Evolutionary conservation across 2,113 vertebrate species (phyloP).

Genomic region (Progne subis): DNA sequence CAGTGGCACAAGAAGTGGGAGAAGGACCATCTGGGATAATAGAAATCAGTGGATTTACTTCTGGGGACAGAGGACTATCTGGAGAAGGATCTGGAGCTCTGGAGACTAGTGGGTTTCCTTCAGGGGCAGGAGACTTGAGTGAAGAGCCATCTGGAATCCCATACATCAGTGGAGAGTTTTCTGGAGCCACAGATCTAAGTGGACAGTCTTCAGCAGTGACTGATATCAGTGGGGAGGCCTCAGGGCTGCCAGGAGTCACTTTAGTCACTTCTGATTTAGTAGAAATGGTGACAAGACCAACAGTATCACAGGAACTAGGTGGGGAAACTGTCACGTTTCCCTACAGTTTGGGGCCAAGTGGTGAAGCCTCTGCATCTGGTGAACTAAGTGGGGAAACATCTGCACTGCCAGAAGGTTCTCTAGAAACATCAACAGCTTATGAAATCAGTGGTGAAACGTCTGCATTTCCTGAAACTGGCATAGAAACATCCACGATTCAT

Average conservation of each 20-base stretch:
- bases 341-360: conserved; percentile 57
- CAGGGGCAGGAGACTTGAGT: conserved; percentile 69
- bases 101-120: conserved; percentile 65
- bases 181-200: conserved; percentile 69
- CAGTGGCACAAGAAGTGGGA: conserved; percentile 79
- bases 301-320: conserved; percentile 74
- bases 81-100: conserved; percentile 67
- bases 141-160: conserved; percentile 69
- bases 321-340: conserved; percentile 69
- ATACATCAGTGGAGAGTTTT: conserved; percentile 64
- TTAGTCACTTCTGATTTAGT: conserved; percentile 74
- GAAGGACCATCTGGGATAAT: conserved; percentile 78
- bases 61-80: conserved; percentile 65
- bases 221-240: conserved; percentile 70
- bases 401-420: conserved; percentile 60
- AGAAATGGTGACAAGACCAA: conserved; percentile 72
- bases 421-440: conserved; percentile 58
- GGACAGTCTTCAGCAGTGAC: conserved; percentile 37
- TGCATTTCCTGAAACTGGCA: conserved; percentile 63
- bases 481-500: conserved; percentile 26
- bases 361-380: conserved; percentile 61
- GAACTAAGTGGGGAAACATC: conserved; percentile 63
- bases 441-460: conserved; percentile 70
- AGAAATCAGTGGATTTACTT: conserved; percentile 76
- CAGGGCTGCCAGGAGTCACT: conserved; percentile 75